Evolutionary conservation across 2,797 vertebrate genomes (phyloP).

Genomic region (Perodicticus potto): DNA sequence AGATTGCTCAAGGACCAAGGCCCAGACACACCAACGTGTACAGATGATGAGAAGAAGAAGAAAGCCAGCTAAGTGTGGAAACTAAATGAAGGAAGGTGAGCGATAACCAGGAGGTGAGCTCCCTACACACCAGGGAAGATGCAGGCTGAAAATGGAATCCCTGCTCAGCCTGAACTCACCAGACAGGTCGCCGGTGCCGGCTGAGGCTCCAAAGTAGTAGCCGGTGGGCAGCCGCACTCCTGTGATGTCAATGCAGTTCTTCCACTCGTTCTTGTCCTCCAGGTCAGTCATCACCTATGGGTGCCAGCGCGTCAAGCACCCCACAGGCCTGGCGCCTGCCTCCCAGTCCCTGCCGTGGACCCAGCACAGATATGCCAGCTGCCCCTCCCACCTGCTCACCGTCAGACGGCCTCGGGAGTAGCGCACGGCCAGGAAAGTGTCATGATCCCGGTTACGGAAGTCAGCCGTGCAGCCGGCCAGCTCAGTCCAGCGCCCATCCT

Average conservation of each 20-base stretch:
- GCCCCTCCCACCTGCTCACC: slow-evolving; percentile 84
- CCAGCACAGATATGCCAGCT: accelerated
- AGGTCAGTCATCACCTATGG: slow-evolving; percentile 96
- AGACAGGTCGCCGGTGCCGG: slow-evolving; percentile 97
- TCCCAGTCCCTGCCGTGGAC: accelerated
- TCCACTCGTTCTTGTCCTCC: slow-evolving; percentile 98
- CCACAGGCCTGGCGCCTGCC: neutral
- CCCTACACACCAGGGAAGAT: neutral
- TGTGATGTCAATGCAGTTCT: slow-evolving; percentile 96
- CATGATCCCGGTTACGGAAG: slow-evolving; percentile 95
- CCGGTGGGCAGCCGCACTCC: slow-evolving; percentile 97
- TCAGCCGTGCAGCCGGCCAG: slow-evolving; percentile 96
- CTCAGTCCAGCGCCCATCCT: slow-evolving; percentile 95
- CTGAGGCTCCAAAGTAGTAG: slow-evolving; percentile 97
- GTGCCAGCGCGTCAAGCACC: neutral
- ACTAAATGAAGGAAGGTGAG: neutral
- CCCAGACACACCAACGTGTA: neutral
- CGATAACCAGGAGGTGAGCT: neutral
- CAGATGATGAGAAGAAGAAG: neutral
- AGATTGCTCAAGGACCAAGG: neutral
- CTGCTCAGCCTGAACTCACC: slow-evolving; percentile 87
- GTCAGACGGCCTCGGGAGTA: slow-evolving; percentile 97
- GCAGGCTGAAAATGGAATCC: neutral
- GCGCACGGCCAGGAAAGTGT: slow-evolving; percentile 97
- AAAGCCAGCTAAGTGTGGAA: neutral